Conservation (phyloP, 2,888 invertebrate species). For the Rhodophaea formosa region DNA sequence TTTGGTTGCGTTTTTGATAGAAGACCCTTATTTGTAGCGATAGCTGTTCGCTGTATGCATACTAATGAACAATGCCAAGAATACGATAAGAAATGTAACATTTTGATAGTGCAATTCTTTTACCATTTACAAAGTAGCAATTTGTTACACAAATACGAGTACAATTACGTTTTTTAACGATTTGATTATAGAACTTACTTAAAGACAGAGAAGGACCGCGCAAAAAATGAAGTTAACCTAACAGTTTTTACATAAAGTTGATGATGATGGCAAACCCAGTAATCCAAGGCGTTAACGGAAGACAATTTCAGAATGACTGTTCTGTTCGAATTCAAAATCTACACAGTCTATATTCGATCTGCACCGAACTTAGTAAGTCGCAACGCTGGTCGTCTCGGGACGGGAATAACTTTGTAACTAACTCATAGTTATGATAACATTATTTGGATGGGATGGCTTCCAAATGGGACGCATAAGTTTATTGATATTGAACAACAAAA, state of each 20-base stretch:
- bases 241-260: too few species aligned
- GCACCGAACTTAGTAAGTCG: background rate
- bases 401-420: conserved; percentile 12
- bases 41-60: background rate
- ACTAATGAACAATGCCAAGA: background rate
- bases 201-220: background rate
- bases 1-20: background rate
- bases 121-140: too few species aligned
- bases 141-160: too few species aligned
- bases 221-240: background rate
- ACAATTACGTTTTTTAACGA: too few species aligned
- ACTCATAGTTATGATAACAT: conserved; percentile 2
- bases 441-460: background rate
- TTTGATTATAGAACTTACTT: too few species aligned
- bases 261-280: too few species aligned
- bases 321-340: too few species aligned
- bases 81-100: background rate
- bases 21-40: background rate
- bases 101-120: too few species aligned
- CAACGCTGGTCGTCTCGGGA: background rate
- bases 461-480: background rate
- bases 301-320: too few species aligned
- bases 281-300: too few species aligned
- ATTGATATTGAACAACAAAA: background rate
- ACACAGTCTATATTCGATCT: background rate